phyloP scores from a whole-genome alignment of 1,140 invertebrate genomes.

The Meloidogyne chitwoodi region DNA sequence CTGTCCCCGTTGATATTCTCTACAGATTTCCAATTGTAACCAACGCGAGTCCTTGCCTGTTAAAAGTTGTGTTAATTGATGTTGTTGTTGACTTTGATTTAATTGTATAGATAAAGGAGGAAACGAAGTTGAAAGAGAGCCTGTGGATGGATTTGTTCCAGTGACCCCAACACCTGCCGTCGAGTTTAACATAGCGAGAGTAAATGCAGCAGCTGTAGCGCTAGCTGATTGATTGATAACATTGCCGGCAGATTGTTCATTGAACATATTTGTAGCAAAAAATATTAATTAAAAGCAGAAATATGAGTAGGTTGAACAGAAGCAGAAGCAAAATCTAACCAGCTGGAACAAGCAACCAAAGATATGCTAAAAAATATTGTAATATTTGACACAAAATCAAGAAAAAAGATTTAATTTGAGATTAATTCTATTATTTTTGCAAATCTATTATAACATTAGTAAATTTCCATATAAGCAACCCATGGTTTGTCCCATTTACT shows the following conservation, averaged over 20 bases:
- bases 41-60: conserved; percentile 98
- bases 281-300: background rate
- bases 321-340: background rate
- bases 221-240: background rate
- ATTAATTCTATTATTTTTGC: too few species aligned
- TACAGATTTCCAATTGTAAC: conserved; percentile 98
- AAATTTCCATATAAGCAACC: background rate
- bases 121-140: background rate
- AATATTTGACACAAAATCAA: background rate
- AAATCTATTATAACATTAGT: too few species aligned
- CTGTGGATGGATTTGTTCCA: conserved; percentile 11
- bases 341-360: background rate
- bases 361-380: background rate
- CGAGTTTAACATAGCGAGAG: conserved; percentile 10
- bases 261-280: background rate
- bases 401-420: too few species aligned
- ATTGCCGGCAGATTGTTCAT: background rate
- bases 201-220: conserved; percentile 16
- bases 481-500: background rate
- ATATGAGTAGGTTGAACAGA: background rate
- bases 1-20: conserved; percentile 93
- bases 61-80: conserved; percentile 69
- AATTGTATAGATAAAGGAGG: conserved; percentile 11
- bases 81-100: conserved; percentile 17
- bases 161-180: conserved; percentile 8